Evolutionary conservation across 1,140 invertebrate species (phyloP).

Genomic region (Trachelipus rathkii): DNA sequence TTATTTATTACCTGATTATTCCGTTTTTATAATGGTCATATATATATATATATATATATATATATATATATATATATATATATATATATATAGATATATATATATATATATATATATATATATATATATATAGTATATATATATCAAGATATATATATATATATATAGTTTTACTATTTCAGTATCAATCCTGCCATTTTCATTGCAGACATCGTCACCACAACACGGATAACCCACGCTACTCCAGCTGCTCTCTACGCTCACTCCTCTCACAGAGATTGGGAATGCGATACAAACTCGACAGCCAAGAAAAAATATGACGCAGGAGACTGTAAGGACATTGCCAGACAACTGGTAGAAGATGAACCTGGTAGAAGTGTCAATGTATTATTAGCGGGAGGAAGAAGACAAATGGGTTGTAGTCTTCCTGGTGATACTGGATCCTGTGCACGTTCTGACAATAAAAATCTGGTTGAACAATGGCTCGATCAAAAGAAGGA

Average conservation of each 20-base stretch:
- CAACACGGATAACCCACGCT: constrained; percentile 84
- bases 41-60: too few species aligned
- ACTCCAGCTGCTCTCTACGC: constrained; percentile 83
- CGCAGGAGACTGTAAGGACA: constrained; percentile 41
- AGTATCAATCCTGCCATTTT: not conserved
- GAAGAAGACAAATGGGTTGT: constrained; percentile 26
- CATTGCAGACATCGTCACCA: constrained; percentile 76
- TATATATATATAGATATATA: too few species aligned
- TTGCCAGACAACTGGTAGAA: constrained; percentile 47
- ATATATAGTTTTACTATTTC: too few species aligned
- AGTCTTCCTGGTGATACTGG: not conserved
- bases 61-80: too few species aligned
- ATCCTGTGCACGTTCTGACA: constrained; percentile 55
- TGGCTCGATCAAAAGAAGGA: constrained; percentile 56
- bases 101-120: too few species aligned
- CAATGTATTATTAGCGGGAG: constrained; percentile 38
- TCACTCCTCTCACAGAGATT: constrained; percentile 63
- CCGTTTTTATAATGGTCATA: too few species aligned
- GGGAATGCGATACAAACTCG: constrained; percentile 64
- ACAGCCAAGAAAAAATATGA: not conserved
- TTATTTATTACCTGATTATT: too few species aligned
- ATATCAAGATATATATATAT: too few species aligned
- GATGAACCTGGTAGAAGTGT: constrained; percentile 43
- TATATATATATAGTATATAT: too few species aligned
- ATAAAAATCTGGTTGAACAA: constrained; percentile 60